Base-by-base conservation (phyloP, 1,140 invertebrate species). In the Drosophila carrolli region DNA sequence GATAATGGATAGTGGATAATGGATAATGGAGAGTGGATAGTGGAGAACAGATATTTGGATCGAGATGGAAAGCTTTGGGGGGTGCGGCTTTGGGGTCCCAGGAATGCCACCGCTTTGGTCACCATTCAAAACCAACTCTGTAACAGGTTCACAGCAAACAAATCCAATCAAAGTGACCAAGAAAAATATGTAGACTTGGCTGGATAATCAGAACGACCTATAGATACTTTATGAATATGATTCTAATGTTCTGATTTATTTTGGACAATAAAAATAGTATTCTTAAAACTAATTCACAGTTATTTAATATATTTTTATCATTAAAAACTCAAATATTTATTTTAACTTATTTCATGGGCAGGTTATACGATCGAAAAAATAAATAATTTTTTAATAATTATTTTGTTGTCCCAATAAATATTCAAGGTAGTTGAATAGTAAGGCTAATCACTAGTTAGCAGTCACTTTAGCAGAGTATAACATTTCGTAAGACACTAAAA, bases 1-100 rank as follows among this genome's bases (percentile, higher is more conserved):
- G 29, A 32, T 32, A 32, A 8, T 32, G 19, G 37, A 27, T 14
- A 57, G 6, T 19, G 11, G 32, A 11, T 10, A 53, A n/a, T n/a
- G 50, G 19, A 19, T 19, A 19, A 19, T 19, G 19, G 27, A 11
- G 4, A 16, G 11, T 11, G 50, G 27, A 11, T 9, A 16, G 11
- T 11, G 50, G 11, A 29, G 32, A 51, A 11, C 14, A 27, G 23
- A 48, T 58, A 29, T 32, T 62, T 10, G 5, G 6, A 63, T 43
- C n/a, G 65, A 43, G 53, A 41, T 68, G 67, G 63, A 71, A 68
- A 68, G 51, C 67, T 0, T 29, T 57, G 7, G 43, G 51, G 51
- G 67, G 67, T 50, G 67, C 23, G 65, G 65, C 61, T 66, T 37
- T 66, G 5, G 32, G 29, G 19, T 37, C 55, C 55, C 13, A 57